Conservation (phyloP, 2,888 invertebrate genomes). For the Odontomyia ornata region DNA sequence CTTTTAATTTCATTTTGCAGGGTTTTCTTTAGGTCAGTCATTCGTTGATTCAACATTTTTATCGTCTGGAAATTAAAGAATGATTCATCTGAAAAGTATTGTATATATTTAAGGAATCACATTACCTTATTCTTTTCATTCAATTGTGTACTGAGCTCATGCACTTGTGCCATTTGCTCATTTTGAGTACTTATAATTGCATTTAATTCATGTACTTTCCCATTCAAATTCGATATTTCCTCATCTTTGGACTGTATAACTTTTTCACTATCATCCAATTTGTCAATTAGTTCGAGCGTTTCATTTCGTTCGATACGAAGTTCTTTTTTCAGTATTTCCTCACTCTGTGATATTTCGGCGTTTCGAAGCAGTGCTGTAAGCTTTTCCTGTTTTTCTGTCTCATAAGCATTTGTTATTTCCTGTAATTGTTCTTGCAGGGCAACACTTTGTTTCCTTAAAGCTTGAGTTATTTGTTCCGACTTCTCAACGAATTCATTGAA, state of each 20-base stretch:
- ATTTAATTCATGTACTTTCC: conserved; percentile 55
- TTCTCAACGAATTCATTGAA: conserved; percentile 61
- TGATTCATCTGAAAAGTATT: not conserved
- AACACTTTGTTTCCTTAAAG: conserved; percentile 56
- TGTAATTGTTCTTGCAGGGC: conserved; percentile 58
- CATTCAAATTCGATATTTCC: conserved; percentile 64
- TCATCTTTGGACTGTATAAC: conserved; percentile 61
- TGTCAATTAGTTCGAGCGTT: conserved; percentile 66
- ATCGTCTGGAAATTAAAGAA: conserved; percentile 72
- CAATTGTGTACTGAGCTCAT: conserved; percentile 67
- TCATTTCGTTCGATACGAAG: conserved; percentile 76
- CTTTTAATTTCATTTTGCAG: conserved; percentile 80
- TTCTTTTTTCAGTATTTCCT: conserved; percentile 79
- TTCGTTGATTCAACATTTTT: conserved; percentile 85
- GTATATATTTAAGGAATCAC: not conserved
- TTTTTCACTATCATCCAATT: conserved; percentile 64
- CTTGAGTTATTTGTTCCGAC: conserved; percentile 59
- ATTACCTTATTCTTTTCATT: conserved; percentile 72
- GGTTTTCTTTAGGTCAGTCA: conserved; percentile 91
- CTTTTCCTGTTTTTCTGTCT: conserved; percentile 75
- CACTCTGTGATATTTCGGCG: conserved; percentile 83
- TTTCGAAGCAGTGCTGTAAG: conserved; percentile 79
- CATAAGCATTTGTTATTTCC: conserved; percentile 56
- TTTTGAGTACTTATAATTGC: conserved; percentile 54
- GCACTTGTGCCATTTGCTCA: conserved; percentile 55